Conservation (phyloP, 2,888 invertebrate genomes). For the Zootermopsis nevadensis region DNA sequence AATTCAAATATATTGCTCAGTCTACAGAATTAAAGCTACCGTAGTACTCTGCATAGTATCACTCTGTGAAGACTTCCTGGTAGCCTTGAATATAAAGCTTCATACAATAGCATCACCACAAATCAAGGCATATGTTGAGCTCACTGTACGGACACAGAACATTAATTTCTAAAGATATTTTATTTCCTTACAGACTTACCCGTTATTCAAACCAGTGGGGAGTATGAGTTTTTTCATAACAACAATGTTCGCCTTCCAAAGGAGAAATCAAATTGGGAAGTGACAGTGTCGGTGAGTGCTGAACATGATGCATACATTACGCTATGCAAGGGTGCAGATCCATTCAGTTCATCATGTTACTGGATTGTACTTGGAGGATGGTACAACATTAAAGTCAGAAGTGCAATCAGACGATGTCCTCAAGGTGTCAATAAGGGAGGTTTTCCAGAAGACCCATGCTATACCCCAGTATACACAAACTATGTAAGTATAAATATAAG, state of each 20-base stretch:
- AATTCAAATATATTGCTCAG: too few relatives aligned
- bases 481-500: background rate
- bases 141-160: too few relatives aligned
- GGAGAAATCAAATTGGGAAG: background rate
- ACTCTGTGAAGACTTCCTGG: too few relatives aligned
- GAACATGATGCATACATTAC: background rate
- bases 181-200: background rate
- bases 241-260: background rate
- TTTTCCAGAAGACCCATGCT: background rate
- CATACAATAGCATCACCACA: too few relatives aligned
- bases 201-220: background rate
- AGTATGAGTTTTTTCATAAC: background rate
- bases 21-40: too few relatives aligned
- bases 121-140: too few relatives aligned
- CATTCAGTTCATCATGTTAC: background rate
- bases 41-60: too few relatives aligned
- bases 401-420: background rate
- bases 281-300: background rate
- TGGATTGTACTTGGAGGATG: background rate
- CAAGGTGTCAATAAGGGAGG: background rate
- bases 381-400: background rate
- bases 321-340: background rate
- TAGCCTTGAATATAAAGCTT: too few relatives aligned
- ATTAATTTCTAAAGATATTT: background rate
- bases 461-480: background rate